These are phyloP conservation scores for Sorex araneus DNA, from an alignment of 2,113 vertebrate genomes.

Conservation along the genomic window DNA sequence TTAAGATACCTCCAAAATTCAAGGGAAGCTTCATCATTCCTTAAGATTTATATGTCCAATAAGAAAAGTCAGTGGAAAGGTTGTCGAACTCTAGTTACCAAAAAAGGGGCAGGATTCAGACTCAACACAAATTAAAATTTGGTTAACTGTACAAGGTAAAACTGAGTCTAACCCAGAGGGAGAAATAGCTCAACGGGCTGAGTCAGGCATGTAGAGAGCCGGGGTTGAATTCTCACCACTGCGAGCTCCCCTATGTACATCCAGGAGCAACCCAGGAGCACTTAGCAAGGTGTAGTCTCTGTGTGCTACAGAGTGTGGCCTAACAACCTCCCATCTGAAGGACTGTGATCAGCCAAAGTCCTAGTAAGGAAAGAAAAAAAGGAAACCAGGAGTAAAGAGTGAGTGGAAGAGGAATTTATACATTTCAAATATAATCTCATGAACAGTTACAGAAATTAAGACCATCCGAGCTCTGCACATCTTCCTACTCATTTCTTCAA, in stretches of 20 bases:
- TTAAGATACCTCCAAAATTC: slow-evolving; percentile 5
- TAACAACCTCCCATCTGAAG: neutral
- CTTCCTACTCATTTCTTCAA: neutral
- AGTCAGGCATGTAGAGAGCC: too few species aligned
- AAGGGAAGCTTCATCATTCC: neutral
- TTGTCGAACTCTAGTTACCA: neutral
- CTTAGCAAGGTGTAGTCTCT: too few species aligned
- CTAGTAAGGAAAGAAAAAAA: neutral
- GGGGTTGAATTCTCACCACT: too few species aligned
- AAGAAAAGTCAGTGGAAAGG: slow-evolving; percentile 36
- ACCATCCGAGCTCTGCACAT: neutral
- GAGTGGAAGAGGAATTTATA: neutral
- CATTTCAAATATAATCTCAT: neutral
- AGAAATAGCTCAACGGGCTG: too few species aligned
- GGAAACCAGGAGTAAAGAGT: neutral
- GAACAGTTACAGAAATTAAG: slow-evolving; percentile 43
- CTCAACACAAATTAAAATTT: slow-evolving; percentile 7
- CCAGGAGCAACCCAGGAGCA: too few species aligned
- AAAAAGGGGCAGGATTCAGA: slow-evolving; percentile 28
- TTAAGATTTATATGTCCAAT: slow-evolving; percentile 6
- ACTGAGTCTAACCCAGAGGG: neutral
- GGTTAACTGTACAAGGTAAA: neutral
- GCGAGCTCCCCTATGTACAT: too few species aligned
- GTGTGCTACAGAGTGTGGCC: too few species aligned
- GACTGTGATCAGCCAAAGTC: neutral